phyloP scores from a whole-genome alignment of 1,140 invertebrate species.

The Periplaneta americana region DNA sequence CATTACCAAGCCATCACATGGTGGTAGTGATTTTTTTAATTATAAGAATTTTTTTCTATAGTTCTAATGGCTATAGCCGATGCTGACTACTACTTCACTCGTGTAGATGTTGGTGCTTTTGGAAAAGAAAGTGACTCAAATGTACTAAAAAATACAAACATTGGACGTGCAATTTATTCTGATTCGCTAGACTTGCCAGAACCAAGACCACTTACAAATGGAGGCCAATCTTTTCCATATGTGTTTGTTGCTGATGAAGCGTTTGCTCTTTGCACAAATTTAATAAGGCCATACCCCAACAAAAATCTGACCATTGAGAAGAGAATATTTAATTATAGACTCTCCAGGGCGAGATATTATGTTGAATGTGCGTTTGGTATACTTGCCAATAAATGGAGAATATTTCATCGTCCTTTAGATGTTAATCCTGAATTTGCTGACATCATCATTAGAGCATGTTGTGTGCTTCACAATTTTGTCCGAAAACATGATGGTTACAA shows the following conservation, averaged over 20 bases:
- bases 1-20: too few species aligned
- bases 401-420: slow-evolving; percentile 27
- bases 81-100: slow-evolving; percentile 24
- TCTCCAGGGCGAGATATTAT: slow-evolving; percentile 30
- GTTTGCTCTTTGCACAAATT: slow-evolving; percentile 34
- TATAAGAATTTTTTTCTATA: slow-evolving; percentile 18
- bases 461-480: slow-evolving; percentile 29
- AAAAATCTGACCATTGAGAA: slow-evolving; percentile 28
- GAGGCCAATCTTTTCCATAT: slow-evolving; percentile 20
- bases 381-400: slow-evolving; percentile 27
- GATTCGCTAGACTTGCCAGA: neutral
- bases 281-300: slow-evolving; percentile 40
- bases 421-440: slow-evolving; percentile 21
- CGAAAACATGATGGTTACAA: slow-evolving; percentile 21
- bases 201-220: neutral
- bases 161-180: neutral
- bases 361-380: slow-evolving; percentile 34
- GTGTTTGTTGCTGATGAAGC: slow-evolving; percentile 35
- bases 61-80: slow-evolving; percentile 26
- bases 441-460: slow-evolving; percentile 25
- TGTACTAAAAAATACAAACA: neutral
- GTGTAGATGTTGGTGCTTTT: slow-evolving; percentile 27
- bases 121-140: slow-evolving; percentile 25
- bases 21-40: neutral
- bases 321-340: slow-evolving; percentile 35